A percentile compares a stretch with the other conserved stretches of the same genome.
Conservation (phyloP, 2,888 invertebrate species). For the Amblyteles armatorius region DNA sequence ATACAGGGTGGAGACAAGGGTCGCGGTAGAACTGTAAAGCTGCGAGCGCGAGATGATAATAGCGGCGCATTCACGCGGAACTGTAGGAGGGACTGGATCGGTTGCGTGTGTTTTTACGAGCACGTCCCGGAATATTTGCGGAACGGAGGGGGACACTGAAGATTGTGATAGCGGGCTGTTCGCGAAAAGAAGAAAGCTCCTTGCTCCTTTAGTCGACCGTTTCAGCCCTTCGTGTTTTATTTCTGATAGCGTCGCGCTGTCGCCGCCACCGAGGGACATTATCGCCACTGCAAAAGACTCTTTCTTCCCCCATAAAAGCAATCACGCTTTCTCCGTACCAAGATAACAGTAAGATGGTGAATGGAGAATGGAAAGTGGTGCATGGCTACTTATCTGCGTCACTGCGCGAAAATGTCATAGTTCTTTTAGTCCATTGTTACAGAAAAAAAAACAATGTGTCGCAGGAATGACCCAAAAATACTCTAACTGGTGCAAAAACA, state of each 20-base stretch:
- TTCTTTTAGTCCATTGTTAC: conserved; percentile 25
- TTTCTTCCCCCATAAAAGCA: conserved; percentile 85
- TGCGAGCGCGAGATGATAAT: conserved; percentile 45
- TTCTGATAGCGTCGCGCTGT: conserved; percentile 82
- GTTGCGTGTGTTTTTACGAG: conserved; percentile 70
- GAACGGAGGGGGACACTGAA: conserved; percentile 19
- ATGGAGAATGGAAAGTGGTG: conserved; percentile 79
- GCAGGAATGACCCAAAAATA: background rate
- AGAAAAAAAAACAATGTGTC: background rate
- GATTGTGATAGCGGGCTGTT: conserved; percentile 53
- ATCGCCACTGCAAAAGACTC: conserved; percentile 84
- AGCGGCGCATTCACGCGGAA: conserved; percentile 20
- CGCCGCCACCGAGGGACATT: conserved; percentile 81
- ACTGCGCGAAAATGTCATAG: conserved; percentile 41
- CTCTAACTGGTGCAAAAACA: background rate
- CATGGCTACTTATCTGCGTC: conserved; percentile 50
- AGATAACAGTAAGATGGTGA: conserved; percentile 83
- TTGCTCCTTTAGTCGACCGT: conserved; percentile 52
- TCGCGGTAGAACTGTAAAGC: conserved; percentile 39
- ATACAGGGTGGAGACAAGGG: conserved; percentile 45
- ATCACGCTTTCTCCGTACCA: conserved; percentile 83
- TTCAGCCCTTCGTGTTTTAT: conserved; percentile 79
- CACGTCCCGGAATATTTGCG: conserved; percentile 66
- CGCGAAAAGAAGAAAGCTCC: conserved; percentile 54
- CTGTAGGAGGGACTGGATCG: conserved; percentile 60